Evolutionary conservation across 2,888 invertebrate species (phyloP).

Genomic region (Eupithecia abbreviata): DNA sequence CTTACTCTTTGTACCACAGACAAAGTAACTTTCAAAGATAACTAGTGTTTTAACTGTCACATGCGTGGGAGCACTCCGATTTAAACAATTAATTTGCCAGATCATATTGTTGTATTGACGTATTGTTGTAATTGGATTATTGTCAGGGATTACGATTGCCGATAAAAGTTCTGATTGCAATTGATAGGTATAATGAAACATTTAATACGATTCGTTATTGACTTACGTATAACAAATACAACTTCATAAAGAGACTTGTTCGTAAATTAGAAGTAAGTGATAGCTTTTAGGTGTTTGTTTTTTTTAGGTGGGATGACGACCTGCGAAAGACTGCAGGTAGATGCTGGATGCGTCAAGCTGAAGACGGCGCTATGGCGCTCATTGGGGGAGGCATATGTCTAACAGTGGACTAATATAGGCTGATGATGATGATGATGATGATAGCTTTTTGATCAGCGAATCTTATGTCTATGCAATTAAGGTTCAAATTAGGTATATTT

Average conservation of each 20-base stretch:
- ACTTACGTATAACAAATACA: background rate
- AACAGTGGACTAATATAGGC: too few relatives aligned
- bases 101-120: conserved; percentile 23
- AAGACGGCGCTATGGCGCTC: too few relatives aligned
- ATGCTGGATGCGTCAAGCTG: too few relatives aligned
- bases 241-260: background rate
- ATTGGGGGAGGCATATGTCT: too few relatives aligned
- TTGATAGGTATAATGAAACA: conserved; percentile 11
- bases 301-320: too few relatives aligned
- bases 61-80: conserved; percentile 31
- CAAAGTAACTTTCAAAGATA: conserved; percentile 29
- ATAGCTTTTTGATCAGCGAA: background rate
- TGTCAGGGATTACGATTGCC: conserved; percentile 17
- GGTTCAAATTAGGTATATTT: background rate
- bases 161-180: conserved; percentile 24
- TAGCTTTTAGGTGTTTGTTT: too few relatives aligned
- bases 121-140: conserved; percentile 33
- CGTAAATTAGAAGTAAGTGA: background rate
- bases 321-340: too few relatives aligned
- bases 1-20: conserved; percentile 2
- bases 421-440: too few relatives aligned
- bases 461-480: background rate
- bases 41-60: conserved; percentile 31
- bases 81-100: conserved; percentile 25
- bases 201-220: background rate